Evolutionary conservation across 1,140 invertebrate genomes (phyloP), one percentile per base, ranked within the genome.

Genomic region (Pogonomyrmex barbatus): DNA sequence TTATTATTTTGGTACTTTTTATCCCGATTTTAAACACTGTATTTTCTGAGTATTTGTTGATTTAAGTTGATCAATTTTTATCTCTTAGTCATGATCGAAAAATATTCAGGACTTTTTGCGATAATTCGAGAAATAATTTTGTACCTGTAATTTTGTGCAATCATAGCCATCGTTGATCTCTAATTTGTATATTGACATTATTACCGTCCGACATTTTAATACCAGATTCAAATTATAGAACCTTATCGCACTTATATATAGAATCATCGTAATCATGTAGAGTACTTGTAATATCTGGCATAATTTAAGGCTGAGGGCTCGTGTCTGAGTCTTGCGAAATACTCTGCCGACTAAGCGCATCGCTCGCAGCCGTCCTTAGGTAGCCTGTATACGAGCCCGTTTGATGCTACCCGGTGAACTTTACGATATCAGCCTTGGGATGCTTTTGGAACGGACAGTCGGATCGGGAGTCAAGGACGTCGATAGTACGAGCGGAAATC

Each of bases 381-480:
- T 62, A 52, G 75, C 42, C 63, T 42, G 39, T 45, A 24, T 24
- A 10, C 73, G 42, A 62, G 17, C 14, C n/a, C 45, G 62, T 82
- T 60, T 60, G 67, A 73, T 47, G 52, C 62, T 39, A 52, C 62
- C 50, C 30, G 68, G 30, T 60, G 68, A 73, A 73, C 54, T 73
- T 82, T 73, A 73, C 54, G 67, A 82, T 82, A 50, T 73, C 67
- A 73, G 54, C 68, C 79, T 82, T 82, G 79, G 42, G 24, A 60
- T 82, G 67, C 68, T 82, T 82, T 73, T 56, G 63, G 50, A 81
- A 78, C 76, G 73, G 36, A n/a, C 76, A 52, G 52, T 71, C 52
- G 36, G 67, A 82, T 82, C 68, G 67, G 42, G 42, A 73, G 54
- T 73, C 79, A 83, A 83, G 79, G 79, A 83, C 79, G 42, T 70